Evolutionary conservation across 1,140 invertebrate species (phyloP).

Genomic region (Drosophila nebulosa): DNA sequence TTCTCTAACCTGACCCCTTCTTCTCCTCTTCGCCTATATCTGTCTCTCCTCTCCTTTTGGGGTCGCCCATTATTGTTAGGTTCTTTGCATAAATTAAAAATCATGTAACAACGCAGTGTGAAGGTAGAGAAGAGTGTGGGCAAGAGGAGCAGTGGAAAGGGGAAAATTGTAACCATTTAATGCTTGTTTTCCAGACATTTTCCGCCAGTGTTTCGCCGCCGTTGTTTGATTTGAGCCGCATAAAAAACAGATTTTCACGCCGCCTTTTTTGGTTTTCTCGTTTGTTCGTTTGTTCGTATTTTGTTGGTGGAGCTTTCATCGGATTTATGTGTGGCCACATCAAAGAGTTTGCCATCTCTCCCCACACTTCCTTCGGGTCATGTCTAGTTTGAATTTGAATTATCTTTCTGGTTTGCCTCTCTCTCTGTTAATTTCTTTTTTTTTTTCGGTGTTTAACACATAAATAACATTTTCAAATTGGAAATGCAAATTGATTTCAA

Average conservation of each 20-base stretch:
- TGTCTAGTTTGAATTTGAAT: slow-evolving; percentile 62
- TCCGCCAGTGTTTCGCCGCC: slow-evolving; percentile 40
- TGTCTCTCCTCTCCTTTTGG: slow-evolving; percentile 9
- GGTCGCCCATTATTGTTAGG: slow-evolving; percentile 65
- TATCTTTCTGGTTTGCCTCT: slow-evolving; percentile 35
- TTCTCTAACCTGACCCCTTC: not conserved
- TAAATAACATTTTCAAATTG: slow-evolving; percentile 48
- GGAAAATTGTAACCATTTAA: slow-evolving; percentile 56
- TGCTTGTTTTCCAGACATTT: slow-evolving; percentile 50
- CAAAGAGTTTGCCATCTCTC: slow-evolving; percentile 42
- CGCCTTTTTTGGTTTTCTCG: slow-evolving; percentile 28
- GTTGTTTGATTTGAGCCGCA: slow-evolving; percentile 75
- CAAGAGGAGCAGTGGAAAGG: not conserved
- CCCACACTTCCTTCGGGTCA: slow-evolving; percentile 8
- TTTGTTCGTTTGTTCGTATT: not conserved
- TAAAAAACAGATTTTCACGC: slow-evolving; percentile 70
- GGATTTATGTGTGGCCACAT: slow-evolving; percentile 67
- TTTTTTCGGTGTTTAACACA: slow-evolving; percentile 17
- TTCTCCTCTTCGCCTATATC: not conserved
- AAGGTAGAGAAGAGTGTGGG: not conserved
- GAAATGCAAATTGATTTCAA: slow-evolving; percentile 54
- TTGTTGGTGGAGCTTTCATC: slow-evolving; percentile 42
- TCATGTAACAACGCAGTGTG: slow-evolving; percentile 41
- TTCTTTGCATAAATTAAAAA: slow-evolving; percentile 72
- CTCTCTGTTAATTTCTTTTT: not conserved